Conservation (phyloP, 2,797 vertebrate species). For the Cryptoprocta ferox region DNA sequence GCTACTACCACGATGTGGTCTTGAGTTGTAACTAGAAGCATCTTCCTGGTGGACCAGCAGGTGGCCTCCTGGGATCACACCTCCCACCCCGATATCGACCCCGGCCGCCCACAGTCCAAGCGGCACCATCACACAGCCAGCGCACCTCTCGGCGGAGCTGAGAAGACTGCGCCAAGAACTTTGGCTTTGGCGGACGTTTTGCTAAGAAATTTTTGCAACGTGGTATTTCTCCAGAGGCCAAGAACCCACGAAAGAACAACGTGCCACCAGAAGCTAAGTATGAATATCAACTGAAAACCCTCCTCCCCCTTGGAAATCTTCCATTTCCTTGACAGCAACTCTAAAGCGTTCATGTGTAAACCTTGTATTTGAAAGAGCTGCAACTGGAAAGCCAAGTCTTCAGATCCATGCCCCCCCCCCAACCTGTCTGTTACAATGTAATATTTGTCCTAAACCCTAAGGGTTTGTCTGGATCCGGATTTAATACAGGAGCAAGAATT, state of each 20-base stretch:
- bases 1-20: fast-evolving
- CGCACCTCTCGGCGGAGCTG: fast-evolving
- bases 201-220: neutral
- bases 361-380: neutral
- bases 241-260: neutral
- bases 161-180: too few relatives aligned
- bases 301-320: neutral
- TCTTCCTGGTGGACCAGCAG: fast-evolving
- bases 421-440: too few relatives aligned
- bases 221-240: neutral
- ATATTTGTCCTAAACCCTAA: fast-evolving
- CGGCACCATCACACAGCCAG: neutral
- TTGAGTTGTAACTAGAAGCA: too few relatives aligned
- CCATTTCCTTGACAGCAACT: neutral
- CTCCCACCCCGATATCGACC: fast-evolving
- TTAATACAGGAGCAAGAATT: fast-evolving
- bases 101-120: neutral
- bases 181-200: neutral
- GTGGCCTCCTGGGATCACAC: fast-evolving
- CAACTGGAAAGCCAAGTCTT: neutral
- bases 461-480: neutral
- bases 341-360: neutral
- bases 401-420: too few relatives aligned
- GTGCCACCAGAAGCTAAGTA: neutral
- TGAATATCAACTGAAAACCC: neutral